These are phyloP conservation scores for Orthonychiurus folsomi DNA, from an alignment of 2,888 invertebrate species.

Conservation along the genomic window DNA sequence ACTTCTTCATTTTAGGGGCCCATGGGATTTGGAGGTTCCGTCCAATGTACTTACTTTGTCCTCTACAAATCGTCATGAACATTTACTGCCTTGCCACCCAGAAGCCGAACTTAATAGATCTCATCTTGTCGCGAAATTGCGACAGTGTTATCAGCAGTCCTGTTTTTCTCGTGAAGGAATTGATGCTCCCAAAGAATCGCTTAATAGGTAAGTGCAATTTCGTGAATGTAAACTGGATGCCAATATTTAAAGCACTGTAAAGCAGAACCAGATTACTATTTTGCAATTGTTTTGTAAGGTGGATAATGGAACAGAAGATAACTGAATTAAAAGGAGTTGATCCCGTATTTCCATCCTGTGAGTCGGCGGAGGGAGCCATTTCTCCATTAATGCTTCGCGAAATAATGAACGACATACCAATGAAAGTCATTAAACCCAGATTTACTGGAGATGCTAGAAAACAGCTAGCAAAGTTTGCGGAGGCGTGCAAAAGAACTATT, in stretches of 20 bases:
- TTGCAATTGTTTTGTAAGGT: constrained; percentile 52
- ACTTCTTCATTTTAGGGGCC: constrained; percentile 55
- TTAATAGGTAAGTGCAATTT: constrained; percentile 54
- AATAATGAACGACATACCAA: constrained; percentile 96
- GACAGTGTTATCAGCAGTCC: constrained; percentile 86
- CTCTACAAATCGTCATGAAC: constrained; percentile 75
- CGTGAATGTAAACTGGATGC: constrained; percentile 1
- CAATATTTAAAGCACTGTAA: background rate
- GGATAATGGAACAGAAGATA: constrained; percentile 92
- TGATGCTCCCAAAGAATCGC: constrained; percentile 91
- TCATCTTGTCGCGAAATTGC: constrained; percentile 68
- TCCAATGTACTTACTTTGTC: constrained; percentile 87
- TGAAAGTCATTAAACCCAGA: constrained; percentile 88
- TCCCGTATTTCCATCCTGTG: constrained; percentile 82
- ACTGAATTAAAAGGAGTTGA: constrained; percentile 74
- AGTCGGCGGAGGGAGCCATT: constrained; percentile 64
- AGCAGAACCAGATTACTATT: background rate
- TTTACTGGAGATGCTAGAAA: constrained; percentile 92
- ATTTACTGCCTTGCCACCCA: constrained; percentile 87
- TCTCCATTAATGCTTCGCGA: constrained; percentile 92
- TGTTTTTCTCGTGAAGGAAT: constrained; percentile 84
- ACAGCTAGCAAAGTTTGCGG: constrained; percentile 85
- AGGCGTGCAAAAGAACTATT: constrained; percentile 93
- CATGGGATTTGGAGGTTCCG: constrained; percentile 88
- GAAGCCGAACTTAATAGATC: constrained; percentile 83